These are phyloP conservation scores for Tupaia tana DNA, from an alignment of 2,113 vertebrate species.

Conservation along the genomic window DNA sequence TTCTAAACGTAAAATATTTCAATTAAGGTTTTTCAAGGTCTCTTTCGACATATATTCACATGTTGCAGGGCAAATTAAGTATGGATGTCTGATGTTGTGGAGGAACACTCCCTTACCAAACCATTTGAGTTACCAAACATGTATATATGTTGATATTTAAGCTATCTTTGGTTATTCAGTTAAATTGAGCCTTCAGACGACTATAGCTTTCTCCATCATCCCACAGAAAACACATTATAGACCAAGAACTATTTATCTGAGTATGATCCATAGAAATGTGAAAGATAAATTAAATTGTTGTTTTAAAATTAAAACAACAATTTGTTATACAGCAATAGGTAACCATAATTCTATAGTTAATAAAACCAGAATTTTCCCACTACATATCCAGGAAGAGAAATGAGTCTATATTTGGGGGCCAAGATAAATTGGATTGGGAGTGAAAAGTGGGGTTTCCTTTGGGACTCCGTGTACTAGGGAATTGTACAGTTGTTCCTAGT, in stretches of 20 bases:
- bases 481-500: neutral
- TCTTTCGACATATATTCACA: neutral
- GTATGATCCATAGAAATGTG: neutral
- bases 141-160: neutral
- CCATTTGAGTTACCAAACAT: neutral
- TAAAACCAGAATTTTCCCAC: neutral
- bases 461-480: neutral
- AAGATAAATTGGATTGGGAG: neutral
- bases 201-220: neutral
- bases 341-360: neutral
- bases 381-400: neutral
- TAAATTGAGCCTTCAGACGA: neutral
- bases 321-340: neutral
- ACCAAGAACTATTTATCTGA: neutral
- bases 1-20: neutral
- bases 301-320: neutral
- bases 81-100: neutral
- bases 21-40: neutral
- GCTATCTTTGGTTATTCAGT: neutral
- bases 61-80: neutral
- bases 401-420: too few relatives aligned
- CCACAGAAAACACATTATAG: neutral
- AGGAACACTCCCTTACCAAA: neutral
- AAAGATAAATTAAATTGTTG: neutral
- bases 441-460: rapidly evolving